phyloP scores from a whole-genome alignment of 2,888 invertebrate genomes.

The Amblyteles armatorius region DNA sequence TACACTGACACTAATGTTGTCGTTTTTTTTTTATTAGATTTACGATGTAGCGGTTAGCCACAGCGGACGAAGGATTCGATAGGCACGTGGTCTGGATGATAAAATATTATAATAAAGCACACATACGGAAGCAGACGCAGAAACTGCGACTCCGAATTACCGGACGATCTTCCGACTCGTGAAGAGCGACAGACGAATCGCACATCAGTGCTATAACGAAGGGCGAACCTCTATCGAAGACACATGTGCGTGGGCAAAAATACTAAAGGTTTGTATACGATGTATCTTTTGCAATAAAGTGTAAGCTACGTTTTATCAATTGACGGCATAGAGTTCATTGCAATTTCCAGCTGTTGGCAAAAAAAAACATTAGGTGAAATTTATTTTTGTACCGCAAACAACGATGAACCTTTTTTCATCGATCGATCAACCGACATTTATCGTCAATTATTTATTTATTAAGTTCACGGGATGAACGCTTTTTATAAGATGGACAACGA shows the following conservation, averaged over 20 bases:
- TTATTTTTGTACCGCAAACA: no score
- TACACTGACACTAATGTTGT: not conserved
- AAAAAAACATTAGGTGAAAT: no score
- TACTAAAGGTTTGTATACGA: constrained; percentile 55
- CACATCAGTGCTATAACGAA: constrained; percentile 32
- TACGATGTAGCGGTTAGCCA: constrained; percentile 73
- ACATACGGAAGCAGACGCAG: constrained; percentile 2
- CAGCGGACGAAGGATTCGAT: constrained; percentile 70
- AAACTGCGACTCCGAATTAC: constrained; percentile 33
- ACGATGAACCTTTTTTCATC: no score
- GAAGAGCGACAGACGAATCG: constrained; percentile 16
- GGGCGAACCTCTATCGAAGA: constrained; percentile 54
- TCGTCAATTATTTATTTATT: no score
- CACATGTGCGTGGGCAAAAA: constrained; percentile 67
- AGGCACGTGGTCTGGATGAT: constrained; percentile 41
- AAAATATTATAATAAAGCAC: constrained; percentile 21
- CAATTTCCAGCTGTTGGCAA: no score
- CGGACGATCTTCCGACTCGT: constrained; percentile 42
- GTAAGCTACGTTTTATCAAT: not conserved
- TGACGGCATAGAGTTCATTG: not conserved
- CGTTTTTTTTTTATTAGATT: constrained; percentile 60
- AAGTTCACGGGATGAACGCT: no score
- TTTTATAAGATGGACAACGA: no score
- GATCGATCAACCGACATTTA: no score
- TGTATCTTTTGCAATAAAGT: not conserved